Base-by-base conservation (phyloP, 1,140 invertebrate genomes). In the Lordiphosa stackelbergi region DNA sequence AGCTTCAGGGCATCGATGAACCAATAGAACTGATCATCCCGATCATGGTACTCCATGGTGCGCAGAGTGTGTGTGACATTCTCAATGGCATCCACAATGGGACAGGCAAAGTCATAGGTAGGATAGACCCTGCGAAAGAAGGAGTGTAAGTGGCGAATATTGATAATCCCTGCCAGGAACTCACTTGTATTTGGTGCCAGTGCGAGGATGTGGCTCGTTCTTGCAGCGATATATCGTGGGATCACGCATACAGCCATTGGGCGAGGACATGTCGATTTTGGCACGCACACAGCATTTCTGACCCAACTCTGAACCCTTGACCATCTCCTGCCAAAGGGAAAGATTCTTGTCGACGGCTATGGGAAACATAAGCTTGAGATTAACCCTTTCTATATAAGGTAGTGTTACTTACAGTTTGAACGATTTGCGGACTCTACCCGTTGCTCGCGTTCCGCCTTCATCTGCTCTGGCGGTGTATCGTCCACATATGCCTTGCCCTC, bases 181-280 rank as follows among this genome's bases (percentile, higher is more conserved):
- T 87, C 89, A 97, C 96, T 98, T 99, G 89, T 99, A 99, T 90
- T 98, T 97, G 19, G 90, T 92, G 52, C 96, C 97, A 40, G 97
- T 99, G 31, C 94, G 89, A 2, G 97, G 94, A 91, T 99, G 98
- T 7, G 91, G 89, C 88, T 99, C 97, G 60, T 92, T 92, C 88
- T 99, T 99, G 89, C 98, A 99, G n/a, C 98, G 90, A 88, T 99
- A 99, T 71, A 99, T 98, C 5, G 98, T 99, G n/a, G 98, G 98
- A 90, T 99, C 98, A 38, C 98, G 90, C 91, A 99, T 90, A 84
- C 97, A 99, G 0, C 98, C 98, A 89, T 99, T 99, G 16, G 93
- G 89, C 0, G 97, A 98, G 61, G 94, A 91, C 96, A 99, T 99
- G 88, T 99, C 96, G 63, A 99, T 98, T 90, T 99, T 99, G 0